Percentiles rank a stretch among this genome's conserved stretches.
These are phyloP conservation scores for Thysanoteuthis rhombus DNA, from an alignment of 2,888 invertebrate species.

Conservation along the genomic window DNA sequence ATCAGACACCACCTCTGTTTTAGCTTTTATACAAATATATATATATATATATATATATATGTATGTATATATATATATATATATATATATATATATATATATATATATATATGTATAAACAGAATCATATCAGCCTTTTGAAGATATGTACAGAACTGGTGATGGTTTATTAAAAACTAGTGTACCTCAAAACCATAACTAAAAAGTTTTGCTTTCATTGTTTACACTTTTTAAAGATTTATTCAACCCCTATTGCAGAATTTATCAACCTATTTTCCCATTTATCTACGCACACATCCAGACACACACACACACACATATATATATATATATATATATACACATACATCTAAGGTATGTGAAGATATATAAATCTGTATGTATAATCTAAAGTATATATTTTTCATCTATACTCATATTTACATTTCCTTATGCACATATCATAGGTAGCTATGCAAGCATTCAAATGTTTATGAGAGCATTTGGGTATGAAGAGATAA, in stretches of 20 bases:
- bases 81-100: not conserved
- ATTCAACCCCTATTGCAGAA: too few species aligned
- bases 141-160: too few species aligned
- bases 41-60: too few species aligned
- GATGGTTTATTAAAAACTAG: too few species aligned
- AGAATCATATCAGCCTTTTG: too few species aligned
- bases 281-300: not conserved
- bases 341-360: not conserved
- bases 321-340: not conserved
- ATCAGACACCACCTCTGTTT: too few species aligned
- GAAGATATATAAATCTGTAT: not conserved
- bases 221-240: too few species aligned
- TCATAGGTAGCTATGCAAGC: too few species aligned
- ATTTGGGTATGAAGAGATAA: not conserved
- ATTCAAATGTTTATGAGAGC: not conserved
- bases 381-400: not conserved
- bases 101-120: not conserved
- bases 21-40: too few species aligned
- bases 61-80: not conserved
- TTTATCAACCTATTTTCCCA: not conserved
- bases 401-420: too few species aligned
- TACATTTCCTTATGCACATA: too few species aligned
- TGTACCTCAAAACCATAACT: not conserved
- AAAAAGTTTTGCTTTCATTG: too few species aligned
- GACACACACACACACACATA: not conserved